Base-by-base conservation (phyloP, 2,113 vertebrate species). In the Cyanocitta stelleri region DNA sequence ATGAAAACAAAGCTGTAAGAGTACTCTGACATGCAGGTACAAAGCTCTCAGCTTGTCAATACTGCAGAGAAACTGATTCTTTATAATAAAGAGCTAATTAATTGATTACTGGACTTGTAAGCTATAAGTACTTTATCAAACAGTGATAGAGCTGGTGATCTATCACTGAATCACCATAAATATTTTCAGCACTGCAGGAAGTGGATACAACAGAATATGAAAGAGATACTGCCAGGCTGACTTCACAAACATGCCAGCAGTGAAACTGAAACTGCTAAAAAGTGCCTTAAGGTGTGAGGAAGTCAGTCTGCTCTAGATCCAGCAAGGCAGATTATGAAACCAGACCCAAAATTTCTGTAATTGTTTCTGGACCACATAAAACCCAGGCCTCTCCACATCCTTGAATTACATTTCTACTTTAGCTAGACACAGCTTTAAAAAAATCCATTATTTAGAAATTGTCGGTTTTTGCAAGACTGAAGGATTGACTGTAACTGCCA, bases 1-100 rank as follows among this genome's bases (percentile, higher is more conserved):
- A 91, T 16, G 55, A 83, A 95, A 96, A 95, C 77, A 84, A 90
- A 92, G 58, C 86, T 73, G n/a, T 52, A 56, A 91, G 79, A 68
- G 63, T 41, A n/a, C 64, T 26, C 33, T 63, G 85, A 89, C 63
- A 49, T 1, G 15, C 33, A 85, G 74, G 46, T 69, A 66, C 66
- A 67, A 78, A 90, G 63, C 75, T 82, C 51, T 83, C 59, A 51
- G 41, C 48, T 59, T 89, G 67, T 55, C 94, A 96, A 29, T 87
- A 73, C 33, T 29, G 44, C 20, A 73, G 18, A 85, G 30, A 51
- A 96, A 96, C 30, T 44, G 75, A 43, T 76, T 66, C 78, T 82
- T 75, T 58, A 49, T 32, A 76, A 79, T 64, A 73, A 88, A 82
- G 74, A 58, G 46, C 66, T 94, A 94, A 89, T 89, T 82, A 89